Conservation (phyloP, 2,797 vertebrate genomes). For the Loris lydekkerianus region DNA sequence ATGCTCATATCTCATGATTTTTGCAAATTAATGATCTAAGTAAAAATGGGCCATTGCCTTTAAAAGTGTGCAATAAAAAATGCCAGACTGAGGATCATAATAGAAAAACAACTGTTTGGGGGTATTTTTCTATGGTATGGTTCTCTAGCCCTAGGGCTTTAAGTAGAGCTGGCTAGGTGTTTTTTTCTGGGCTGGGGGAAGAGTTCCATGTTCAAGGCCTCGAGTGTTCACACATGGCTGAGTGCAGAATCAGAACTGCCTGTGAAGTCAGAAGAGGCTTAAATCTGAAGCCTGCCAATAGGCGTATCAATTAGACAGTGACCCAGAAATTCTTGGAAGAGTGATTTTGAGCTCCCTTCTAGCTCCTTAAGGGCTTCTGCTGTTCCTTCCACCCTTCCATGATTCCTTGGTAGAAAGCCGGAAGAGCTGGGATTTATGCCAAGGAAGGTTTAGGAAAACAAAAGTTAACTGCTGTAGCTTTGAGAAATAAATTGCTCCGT, state of each 20-base stretch:
- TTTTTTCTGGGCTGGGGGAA: not conserved
- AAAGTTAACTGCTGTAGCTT: slow-evolving; percentile 80
- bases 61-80: slow-evolving; percentile 83
- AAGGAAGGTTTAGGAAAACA: slow-evolving; percentile 80
- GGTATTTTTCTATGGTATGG: slow-evolving; percentile 80
- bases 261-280: slow-evolving; percentile 89
- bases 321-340: slow-evolving; percentile 96
- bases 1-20: slow-evolving; percentile 86
- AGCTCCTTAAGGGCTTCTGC: slow-evolving; percentile 86
- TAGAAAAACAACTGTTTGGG: slow-evolving; percentile 84
- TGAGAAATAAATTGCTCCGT: slow-evolving; percentile 85
- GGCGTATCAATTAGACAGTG: slow-evolving; percentile 95
- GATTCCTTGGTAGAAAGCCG: slow-evolving; percentile 82
- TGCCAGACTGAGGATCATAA: slow-evolving; percentile 80
- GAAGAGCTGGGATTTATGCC: slow-evolving; percentile 83
- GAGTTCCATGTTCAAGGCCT: slow-evolving; percentile 80
- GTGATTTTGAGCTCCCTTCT: slow-evolving; percentile 89
- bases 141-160: slow-evolving; percentile 78
- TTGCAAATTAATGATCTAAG: slow-evolving; percentile 88
- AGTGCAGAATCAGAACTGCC: slow-evolving; percentile 85
- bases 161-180: slow-evolving; percentile 60
- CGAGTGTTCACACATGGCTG: slow-evolving; percentile 87
- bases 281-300: slow-evolving; percentile 93
- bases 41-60: slow-evolving; percentile 86
- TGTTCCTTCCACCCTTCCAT: slow-evolving; percentile 69